Percentiles rank a stretch among this genome's conserved stretches.
Evolutionary conservation across 2,113 vertebrate genomes (phyloP).

Genomic region (Canis aureus): DNA sequence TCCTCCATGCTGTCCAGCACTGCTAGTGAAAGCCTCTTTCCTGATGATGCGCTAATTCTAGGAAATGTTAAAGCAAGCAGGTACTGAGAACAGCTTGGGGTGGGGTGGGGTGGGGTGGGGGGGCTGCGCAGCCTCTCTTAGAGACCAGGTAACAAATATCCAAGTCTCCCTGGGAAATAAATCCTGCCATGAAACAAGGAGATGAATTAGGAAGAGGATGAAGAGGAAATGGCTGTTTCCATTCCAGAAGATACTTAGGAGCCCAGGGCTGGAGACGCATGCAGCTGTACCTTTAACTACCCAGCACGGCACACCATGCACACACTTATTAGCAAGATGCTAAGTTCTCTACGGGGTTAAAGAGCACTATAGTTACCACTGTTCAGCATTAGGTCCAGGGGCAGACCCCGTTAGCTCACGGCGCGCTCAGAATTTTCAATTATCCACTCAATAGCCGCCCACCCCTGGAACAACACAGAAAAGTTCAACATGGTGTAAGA

Average conservation of each 20-base stretch:
- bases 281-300: not conserved
- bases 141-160: not conserved
- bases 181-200: not conserved
- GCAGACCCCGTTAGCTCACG: slow-evolving; percentile 90
- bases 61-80: not conserved
- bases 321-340: slow-evolving; percentile 68
- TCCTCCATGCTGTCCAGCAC: too few species aligned
- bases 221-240: not conserved
- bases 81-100: not conserved
- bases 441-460: slow-evolving; percentile 99
- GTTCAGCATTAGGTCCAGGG: slow-evolving; percentile 87
- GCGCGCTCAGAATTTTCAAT: slow-evolving; percentile 96
- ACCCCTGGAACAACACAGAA: slow-evolving; percentile 93
- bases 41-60: too few species aligned
- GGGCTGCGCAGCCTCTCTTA: not conserved
- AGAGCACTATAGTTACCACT: slow-evolving; percentile 87
- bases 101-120: too few species aligned
- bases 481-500: slow-evolving; percentile 79
- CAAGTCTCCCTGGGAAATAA: not conserved
- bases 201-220: not conserved
- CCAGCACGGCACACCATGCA: slow-evolving; percentile 73
- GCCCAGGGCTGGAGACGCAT: not conserved
- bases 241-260: fast-evolving
- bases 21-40: not conserved
- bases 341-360: slow-evolving; percentile 78